Evolutionary conservation across 2,113 vertebrate genomes (phyloP), one percentile per base, ranked within the genome.

Genomic region (Crotalus helleri): DNA sequence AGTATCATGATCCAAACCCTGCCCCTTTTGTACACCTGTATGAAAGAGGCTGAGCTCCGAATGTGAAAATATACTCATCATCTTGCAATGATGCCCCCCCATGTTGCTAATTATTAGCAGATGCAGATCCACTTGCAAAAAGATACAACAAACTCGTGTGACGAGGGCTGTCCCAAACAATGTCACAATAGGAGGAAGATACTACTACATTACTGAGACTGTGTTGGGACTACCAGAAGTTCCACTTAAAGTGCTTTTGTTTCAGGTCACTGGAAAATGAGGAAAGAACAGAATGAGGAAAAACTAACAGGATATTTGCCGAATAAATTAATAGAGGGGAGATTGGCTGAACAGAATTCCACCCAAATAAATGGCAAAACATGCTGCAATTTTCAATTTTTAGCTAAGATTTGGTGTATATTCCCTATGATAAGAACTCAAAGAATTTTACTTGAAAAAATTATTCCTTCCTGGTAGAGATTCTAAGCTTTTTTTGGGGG

Each of bases 371-470:
- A 26, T 26, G 26, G 33, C 53, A 89, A 74, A 74, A 17, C 5
- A n/a, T 26, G 23, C 9, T 12, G 58, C 39, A 5, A 5, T 26
- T 33, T 89, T 88, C 91, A 46, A 33, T 5, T 8, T 23, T 74
- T 92, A 54, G 13, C n/a, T 90, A 39, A 92, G 74, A 49, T 53
- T 93, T 93, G 90, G 85, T 44, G 13, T 91, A 44, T 39, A n/a
- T 86, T 51, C 11, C n/a, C n/a, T 10, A 17, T 3, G 17, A 61
- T 85, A 57, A 91, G 94, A 93, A 92, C 44, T 46, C 0, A 69
- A 21, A 89, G 44, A 61, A 26, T 33, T 92, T 33, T 93, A 51
- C 26, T 21, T 23, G 13, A 13, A 57, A 58, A 54, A 9, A 10
- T 87, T 29, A 55, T 59, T 85, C 39, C 59, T 74, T 57, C 49